These are phyloP conservation scores for Drosophila rufa DNA, from an alignment of 1,140 invertebrate species.

Conservation along the genomic window DNA sequence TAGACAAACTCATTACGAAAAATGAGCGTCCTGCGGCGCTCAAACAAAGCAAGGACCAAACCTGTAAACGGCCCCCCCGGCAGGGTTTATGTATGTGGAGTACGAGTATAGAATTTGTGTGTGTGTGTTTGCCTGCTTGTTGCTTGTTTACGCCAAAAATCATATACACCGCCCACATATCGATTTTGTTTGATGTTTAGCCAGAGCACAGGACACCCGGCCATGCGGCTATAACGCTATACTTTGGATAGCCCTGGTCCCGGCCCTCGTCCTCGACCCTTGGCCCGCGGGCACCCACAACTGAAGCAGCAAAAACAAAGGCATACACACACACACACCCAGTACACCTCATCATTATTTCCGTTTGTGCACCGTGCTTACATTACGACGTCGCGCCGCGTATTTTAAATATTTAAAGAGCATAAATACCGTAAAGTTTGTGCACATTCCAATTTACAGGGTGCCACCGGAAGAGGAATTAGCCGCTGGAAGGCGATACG, in stretches of 20 bases:
- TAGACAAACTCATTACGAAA: constrained; percentile 82
- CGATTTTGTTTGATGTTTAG: constrained; percentile 82
- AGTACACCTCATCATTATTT: constrained; percentile 58
- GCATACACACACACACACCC: constrained; percentile 15
- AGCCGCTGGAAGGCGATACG: not conserved
- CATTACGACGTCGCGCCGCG: constrained; percentile 51
- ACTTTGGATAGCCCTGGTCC: constrained; percentile 44
- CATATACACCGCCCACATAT: constrained; percentile 73
- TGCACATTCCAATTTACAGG: constrained; percentile 35
- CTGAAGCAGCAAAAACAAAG: constrained; percentile 40
- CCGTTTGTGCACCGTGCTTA: constrained; percentile 53
- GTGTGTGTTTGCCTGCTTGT: constrained; percentile 28
- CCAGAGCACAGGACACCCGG: constrained; percentile 32
- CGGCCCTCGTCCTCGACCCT: constrained; percentile 6
- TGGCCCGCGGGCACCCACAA: constrained; percentile 33
- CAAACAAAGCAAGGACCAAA: constrained; percentile 74
- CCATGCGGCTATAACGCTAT: constrained; percentile 29
- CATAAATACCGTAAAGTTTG: constrained; percentile 61
- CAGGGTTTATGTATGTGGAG: constrained; percentile 37
- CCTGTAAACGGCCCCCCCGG: constrained; percentile 44
- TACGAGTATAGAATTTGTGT: constrained; percentile 24
- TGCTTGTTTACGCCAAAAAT: constrained; percentile 79
- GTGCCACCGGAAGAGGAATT: constrained; percentile 33
- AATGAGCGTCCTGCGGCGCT: constrained; percentile 81
- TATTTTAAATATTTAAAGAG: constrained; percentile 80